Percentiles rank a stretch among this genome's conserved stretches.
phyloP scores from a whole-genome alignment of 2,797 vertebrate genomes.

The Gallinago stenura region DNA sequence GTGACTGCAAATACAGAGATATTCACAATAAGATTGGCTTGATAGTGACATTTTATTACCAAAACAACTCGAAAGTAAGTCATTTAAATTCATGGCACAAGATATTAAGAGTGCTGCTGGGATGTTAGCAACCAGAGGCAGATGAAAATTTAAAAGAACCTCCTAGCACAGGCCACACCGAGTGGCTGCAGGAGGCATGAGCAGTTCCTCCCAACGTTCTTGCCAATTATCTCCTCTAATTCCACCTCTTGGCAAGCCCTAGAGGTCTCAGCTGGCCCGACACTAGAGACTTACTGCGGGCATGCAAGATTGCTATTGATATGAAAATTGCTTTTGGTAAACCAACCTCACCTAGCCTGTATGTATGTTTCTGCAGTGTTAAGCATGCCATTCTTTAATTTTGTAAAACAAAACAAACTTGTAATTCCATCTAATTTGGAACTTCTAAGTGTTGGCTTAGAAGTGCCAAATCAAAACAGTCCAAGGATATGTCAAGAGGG shows the following conservation, averaged over 20 bases:
- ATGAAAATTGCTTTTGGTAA: not conserved
- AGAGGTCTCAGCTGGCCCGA: not conserved
- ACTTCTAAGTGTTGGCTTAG: not conserved
- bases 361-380: not conserved
- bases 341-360: not conserved
- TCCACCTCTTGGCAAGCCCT: not conserved
- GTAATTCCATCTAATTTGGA: no score
- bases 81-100: not conserved
- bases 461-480: not conserved
- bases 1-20: not conserved
- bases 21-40: slow-evolving; percentile 60
- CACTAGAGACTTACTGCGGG: not conserved
- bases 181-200: not conserved
- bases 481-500: not conserved
- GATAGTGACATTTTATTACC: slow-evolving; percentile 5
- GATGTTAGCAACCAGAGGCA: not conserved
- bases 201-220: not conserved
- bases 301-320: not conserved
- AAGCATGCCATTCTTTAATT: not conserved
- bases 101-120: not conserved
- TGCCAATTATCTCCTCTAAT: not conserved
- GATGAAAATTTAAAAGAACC: not conserved
- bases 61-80: not conserved
- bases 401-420: no score
- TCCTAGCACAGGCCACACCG: not conserved